Percentiles rank a stretch among this genome's conserved stretches.
These are phyloP conservation scores for Turritopsis rubra DNA, from an alignment of 30 jellyfish, hydroid and myxozoan species.

Conservation along the genomic window DNA sequence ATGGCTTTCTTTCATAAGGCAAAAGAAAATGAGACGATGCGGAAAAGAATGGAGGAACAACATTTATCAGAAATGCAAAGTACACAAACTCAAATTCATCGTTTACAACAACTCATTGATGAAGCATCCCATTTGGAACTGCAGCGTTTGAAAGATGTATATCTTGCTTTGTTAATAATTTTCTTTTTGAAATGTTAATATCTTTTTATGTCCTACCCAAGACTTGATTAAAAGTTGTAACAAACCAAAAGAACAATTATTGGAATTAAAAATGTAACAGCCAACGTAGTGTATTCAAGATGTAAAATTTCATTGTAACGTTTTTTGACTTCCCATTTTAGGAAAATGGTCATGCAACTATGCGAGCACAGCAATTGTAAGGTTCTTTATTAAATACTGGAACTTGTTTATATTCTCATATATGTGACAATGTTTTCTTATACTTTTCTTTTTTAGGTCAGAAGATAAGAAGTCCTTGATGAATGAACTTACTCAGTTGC, in stretches of 20 bases:
- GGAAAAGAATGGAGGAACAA: slow-evolving; percentile 76
- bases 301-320: neutral
- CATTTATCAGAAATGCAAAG: slow-evolving; percentile 80
- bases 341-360: slow-evolving; percentile 70
- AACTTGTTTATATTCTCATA: neutral
- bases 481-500: slow-evolving; percentile 57
- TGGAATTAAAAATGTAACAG: too few species aligned
- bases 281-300: too few species aligned
- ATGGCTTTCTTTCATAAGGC: slow-evolving; percentile 43
- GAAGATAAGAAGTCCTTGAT: slow-evolving; percentile 74
- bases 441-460: slow-evolving; percentile 25
- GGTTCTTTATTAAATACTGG: neutral
- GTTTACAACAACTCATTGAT: slow-evolving; percentile 65
- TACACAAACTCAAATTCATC: slow-evolving; percentile 65
- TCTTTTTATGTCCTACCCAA: too few species aligned
- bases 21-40: slow-evolving; percentile 68
- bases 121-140: slow-evolving; percentile 55
- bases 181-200: neutral
- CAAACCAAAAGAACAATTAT: too few species aligned
- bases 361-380: slow-evolving; percentile 81
- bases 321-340: slow-evolving; percentile 2
- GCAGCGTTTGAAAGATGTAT: slow-evolving; percentile 68
- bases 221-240: too few species aligned
- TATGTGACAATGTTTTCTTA: neutral
- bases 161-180: neutral